Base-by-base conservation (phyloP, 1,140 invertebrate genomes). In the Dermatophagoides farinae region DNA sequence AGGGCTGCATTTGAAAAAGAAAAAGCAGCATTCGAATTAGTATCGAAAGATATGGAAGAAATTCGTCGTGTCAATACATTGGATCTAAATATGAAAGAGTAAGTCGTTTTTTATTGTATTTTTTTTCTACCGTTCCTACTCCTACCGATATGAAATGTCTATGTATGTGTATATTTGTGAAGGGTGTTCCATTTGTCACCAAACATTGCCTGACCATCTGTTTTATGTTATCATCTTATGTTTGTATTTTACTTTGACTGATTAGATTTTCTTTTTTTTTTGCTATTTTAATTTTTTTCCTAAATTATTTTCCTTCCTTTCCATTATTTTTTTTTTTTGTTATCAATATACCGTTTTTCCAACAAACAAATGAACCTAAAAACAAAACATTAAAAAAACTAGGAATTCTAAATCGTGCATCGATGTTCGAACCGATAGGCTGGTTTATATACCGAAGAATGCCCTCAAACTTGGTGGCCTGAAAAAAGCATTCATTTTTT, bases 1-100 rank as follows among this genome's bases (percentile, higher is more conserved):
- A 78, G 85, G 69, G 78, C 82, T 64, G 79, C 80, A 20, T 88
- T 92, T 67, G 85, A 88, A 65, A 75, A 80, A n/a, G 92, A 97
- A 70, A 88, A 83, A 68, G 74, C 52, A 25, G 61, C 66, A n/a
- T 67, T 67, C 58, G 66, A 67, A 46, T 10, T 64, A 18, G 60
- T 61, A 16, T 61, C 60, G 22, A 65, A 64, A 61, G 66, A 67
- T 50, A 64, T 65, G 41, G 66, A 67, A 54, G 66, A 67, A 58
- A 64, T 62, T 25, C 61, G 65, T 11, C 57, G 62, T 39, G 60
- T 61, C 14, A 67, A 64, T 54, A 67, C 66, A 11, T 54, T 67
- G 61, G 66, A 67, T 38, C 58, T 60, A 37, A 67, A 65, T 61
- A 61, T 64, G 37, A 64, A 62, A 65, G 66, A 67, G 66, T 67